Base-by-base conservation (phyloP, 2,797 vertebrate genomes). In the Hypotaenidia philippensis region DNA sequence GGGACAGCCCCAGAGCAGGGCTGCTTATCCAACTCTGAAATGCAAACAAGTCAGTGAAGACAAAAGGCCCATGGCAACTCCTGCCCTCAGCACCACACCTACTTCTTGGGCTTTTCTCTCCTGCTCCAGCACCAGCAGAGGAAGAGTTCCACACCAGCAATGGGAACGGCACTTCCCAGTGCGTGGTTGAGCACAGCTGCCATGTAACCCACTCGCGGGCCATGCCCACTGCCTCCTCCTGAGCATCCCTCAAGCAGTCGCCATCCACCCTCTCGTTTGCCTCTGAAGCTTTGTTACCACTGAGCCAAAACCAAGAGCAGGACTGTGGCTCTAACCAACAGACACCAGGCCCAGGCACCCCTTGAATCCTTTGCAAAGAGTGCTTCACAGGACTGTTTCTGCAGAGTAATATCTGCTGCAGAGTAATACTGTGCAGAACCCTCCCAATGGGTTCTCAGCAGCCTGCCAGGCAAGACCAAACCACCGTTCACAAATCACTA, bases 151-250 rank as follows among this genome's bases (percentile, higher is more conserved):
- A 19, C 21, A 1, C 2, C 0, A 27, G 19, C 1, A 13, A 6
- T 0, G 38, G 45, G 64, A 21, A 14, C 0, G 23, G 52, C 2
- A 17, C 12, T 41, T 56, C 64, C 71, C 69, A 31, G 0, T 0
- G 9, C 4, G 2, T 3, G 26, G 3, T 38, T 11, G 40, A 44
- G 15, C 8, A 0, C 2, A 14, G 19, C 40, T 20, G 8, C 1
- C 19, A 2, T 4, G 0, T 2, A 41, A 47, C 32, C 83, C 25
- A 2, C 4, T 12, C 45, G 4, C 12, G 13, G 52, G n/a, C n/a
- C 0, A 0, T 5, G 32, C 56, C 70, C 82, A 31, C 60, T 32
- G 10, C 18, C 50, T 11, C 25, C 13, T 21, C 21, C 49, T 12
- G 53, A 34, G 6, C 47, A 49, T 23, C 41, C 41, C 41, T 44